These are phyloP conservation scores for Pomacea canaliculata DNA, from an alignment of 2,888 invertebrate species.

Conservation along the genomic window DNA sequence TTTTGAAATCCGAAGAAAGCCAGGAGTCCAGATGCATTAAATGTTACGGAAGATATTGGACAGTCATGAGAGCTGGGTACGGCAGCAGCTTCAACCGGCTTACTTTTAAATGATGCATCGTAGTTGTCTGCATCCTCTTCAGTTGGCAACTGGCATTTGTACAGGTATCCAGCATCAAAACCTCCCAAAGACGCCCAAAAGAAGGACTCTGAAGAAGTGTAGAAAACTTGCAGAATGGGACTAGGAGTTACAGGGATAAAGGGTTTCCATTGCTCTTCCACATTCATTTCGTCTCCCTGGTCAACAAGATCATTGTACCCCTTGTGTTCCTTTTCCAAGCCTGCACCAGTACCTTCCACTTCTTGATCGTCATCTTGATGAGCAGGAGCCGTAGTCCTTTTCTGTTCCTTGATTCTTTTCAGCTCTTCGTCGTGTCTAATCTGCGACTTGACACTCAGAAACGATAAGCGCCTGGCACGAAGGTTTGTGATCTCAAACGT, in stretches of 20 bases:
- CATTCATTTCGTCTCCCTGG: background rate
- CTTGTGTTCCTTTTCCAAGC: no score
- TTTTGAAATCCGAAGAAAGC: slow-evolving; percentile 28
- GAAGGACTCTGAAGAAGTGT: background rate
- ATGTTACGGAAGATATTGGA: slow-evolving; percentile 16
- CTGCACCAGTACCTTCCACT: background rate
- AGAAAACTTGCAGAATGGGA: slow-evolving; percentile 11
- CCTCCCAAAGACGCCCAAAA: slow-evolving; percentile 26
- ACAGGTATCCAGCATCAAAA: slow-evolving; percentile 33
- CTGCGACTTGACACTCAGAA: slow-evolving; percentile 12
- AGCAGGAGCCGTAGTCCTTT: no score
- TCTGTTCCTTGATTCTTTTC: background rate
- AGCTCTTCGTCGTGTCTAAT: background rate
- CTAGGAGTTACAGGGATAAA: slow-evolving; percentile 9
- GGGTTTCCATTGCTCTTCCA: slow-evolving; percentile 3
- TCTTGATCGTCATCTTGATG: background rate
- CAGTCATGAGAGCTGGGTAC: slow-evolving; percentile 27
- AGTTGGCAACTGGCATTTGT: slow-evolving; percentile 15
- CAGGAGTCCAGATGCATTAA: slow-evolving; percentile 5
- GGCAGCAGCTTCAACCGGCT: slow-evolving; percentile 23
- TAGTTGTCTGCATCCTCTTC: background rate
- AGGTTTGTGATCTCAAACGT: background rate
- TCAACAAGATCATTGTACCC: no score
- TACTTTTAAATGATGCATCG: background rate
- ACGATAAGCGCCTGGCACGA: background rate